phyloP scores from a whole-genome alignment of 2,113 vertebrate genomes.

The Podiceps cristatus region DNA sequence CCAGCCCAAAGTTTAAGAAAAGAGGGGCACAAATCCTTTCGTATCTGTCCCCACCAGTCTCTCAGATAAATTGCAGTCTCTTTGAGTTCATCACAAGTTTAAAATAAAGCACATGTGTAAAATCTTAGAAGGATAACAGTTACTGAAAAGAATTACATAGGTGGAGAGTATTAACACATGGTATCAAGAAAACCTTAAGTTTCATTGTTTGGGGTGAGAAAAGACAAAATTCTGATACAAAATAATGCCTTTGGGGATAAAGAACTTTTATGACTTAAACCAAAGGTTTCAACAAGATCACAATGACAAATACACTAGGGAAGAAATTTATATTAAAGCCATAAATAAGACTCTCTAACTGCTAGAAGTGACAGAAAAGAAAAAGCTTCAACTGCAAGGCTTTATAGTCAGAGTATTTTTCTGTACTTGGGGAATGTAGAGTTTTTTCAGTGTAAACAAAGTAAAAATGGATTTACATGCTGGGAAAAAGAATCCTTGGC shows the following conservation, averaged over 20 bases:
- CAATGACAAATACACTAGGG: background rate
- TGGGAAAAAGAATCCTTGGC: background rate
- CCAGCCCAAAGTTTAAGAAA: background rate
- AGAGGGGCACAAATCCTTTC: background rate
- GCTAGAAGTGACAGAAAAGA: background rate
- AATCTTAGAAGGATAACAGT: background rate
- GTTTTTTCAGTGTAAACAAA: slow-evolving; percentile 14
- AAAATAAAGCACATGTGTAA: background rate
- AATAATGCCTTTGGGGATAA: background rate
- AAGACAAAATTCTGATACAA: background rate
- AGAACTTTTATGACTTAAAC: background rate
- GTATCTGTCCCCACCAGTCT: background rate
- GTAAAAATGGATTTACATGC: background rate
- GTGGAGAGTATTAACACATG: background rate
- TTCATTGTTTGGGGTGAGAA: background rate
- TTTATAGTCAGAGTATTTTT: background rate
- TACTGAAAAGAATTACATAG: background rate
- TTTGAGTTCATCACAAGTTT: background rate
- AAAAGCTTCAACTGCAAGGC: background rate
- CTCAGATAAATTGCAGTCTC: background rate
- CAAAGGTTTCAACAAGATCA: background rate
- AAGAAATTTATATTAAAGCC: slow-evolving; percentile 56
- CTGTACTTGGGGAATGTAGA: background rate
- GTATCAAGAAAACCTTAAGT: background rate
- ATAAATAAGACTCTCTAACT: slow-evolving; percentile 37